These are phyloP conservation scores for Lycia hirtaria DNA, from an alignment of 2,888 invertebrate species.

Conservation along the genomic window DNA sequence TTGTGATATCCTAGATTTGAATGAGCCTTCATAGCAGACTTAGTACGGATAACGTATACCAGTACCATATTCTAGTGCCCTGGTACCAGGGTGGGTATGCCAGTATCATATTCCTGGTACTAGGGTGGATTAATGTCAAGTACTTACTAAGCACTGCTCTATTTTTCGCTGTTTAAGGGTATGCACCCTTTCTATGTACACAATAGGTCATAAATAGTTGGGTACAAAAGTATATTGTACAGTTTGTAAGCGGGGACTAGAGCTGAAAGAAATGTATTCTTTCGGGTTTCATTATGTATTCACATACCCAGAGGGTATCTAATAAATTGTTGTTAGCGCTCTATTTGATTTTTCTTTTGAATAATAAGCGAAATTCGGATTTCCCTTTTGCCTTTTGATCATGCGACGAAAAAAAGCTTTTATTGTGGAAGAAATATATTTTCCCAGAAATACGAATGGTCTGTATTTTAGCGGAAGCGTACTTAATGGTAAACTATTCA, in stretches of 20 bases:
- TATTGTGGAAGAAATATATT: constrained; percentile 4
- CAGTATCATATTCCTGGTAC: no score
- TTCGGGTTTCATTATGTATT: constrained; percentile 38
- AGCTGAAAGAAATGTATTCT: constrained; percentile 15
- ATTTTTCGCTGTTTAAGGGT: no score
- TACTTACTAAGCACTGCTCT: no score
- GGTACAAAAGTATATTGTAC: neutral
- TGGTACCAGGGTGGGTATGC: no score
- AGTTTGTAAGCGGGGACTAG: constrained; percentile 2
- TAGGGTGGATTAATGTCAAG: no score
- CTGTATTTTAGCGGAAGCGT: neutral
- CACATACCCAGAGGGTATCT: constrained; percentile 31
- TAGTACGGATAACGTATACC: no score
- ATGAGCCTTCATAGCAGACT: no score
- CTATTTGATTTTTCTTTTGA: constrained; percentile 42
- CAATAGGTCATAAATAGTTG: neutral
- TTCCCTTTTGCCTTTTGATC: constrained; percentile 30
- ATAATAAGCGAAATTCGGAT: constrained; percentile 38
- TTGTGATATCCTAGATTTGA: no score
- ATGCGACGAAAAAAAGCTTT: constrained; percentile 5
- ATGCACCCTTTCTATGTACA: no score
- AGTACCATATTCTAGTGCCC: no score
- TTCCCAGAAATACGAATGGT: neutral
- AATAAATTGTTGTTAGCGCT: constrained; percentile 39
- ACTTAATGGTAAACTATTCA: neutral